phyloP scores from a whole-genome alignment of 2,888 invertebrate species.

The Pristionchus exspectatus region DNA sequence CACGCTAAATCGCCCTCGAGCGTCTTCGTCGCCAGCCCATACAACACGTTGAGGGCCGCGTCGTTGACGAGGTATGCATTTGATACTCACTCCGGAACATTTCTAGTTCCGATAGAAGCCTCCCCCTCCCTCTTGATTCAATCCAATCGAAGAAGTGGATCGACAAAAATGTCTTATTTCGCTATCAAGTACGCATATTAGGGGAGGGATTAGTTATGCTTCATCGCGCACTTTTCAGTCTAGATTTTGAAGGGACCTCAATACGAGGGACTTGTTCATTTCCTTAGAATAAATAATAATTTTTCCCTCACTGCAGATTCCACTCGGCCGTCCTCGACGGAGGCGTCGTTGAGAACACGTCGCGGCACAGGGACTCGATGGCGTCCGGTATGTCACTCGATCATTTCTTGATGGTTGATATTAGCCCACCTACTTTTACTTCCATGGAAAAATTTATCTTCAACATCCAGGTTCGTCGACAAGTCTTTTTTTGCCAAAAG shows the following conservation, averaged over 20 bases:
- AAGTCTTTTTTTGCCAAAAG: too few species aligned
- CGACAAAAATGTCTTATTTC: background rate
- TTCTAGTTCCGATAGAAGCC: too few species aligned
- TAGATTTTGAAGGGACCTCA: background rate
- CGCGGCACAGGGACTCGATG: constrained; percentile 32
- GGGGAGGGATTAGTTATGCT: background rate
- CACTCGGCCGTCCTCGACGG: constrained; percentile 51
- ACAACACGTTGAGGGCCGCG: constrained; percentile 76
- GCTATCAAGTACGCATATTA: background rate
- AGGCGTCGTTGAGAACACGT: constrained; percentile 28
- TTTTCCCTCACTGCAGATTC: background rate
- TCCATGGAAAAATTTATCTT: too few species aligned
- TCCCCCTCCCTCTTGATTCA: too few species aligned
- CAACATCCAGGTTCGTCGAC: too few species aligned
- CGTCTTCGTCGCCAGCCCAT: constrained; percentile 77
- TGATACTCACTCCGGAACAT: background rate
- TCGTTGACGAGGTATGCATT: constrained; percentile 18
- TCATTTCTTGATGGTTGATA: too few species aligned
- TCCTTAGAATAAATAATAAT: background rate
- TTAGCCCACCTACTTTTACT: too few species aligned
- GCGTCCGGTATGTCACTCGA: background rate
- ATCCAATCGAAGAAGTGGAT: background rate
- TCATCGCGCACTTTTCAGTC: background rate
- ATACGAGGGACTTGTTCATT: too few species aligned
- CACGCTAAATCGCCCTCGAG: constrained; percentile 68